These are phyloP conservation scores for Cliona cf. orientalis DNA, from an alignment of 37 sponge, comb jelly and placozoan species.

Conservation along the genomic window DNA sequence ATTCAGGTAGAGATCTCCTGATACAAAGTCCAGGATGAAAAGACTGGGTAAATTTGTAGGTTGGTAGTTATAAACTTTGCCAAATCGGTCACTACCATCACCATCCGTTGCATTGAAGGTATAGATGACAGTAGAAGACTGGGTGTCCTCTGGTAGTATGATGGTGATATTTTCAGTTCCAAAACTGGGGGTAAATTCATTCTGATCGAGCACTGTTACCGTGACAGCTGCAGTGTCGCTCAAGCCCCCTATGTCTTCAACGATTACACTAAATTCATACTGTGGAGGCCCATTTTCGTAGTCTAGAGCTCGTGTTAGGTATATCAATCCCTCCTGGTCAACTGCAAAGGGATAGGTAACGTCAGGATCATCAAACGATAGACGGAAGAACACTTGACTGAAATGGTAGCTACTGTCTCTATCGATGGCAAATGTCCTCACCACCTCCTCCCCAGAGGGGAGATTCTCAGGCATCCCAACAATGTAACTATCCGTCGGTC, in stretches of 20 bases:
- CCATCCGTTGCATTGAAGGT: slow-evolving; percentile 43
- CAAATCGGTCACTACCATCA: slow-evolving; percentile 39
- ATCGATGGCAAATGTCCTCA: slow-evolving; percentile 47
- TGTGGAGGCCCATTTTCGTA: slow-evolving; percentile 32
- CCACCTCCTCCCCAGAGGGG: background rate
- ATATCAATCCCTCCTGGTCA: slow-evolving; percentile 16
- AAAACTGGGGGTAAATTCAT: slow-evolving; percentile 41
- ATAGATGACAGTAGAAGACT: background rate
- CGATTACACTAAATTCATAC: slow-evolving; percentile 33
- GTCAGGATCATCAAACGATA: background rate
- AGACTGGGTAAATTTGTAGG: background rate
- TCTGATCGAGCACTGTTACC: slow-evolving; percentile 22
- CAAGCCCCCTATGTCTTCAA: slow-evolving; percentile 23
- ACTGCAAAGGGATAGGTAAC: slow-evolving; percentile 1
- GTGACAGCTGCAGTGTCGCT: slow-evolving; percentile 16
- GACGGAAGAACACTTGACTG: slow-evolving; percentile 8
- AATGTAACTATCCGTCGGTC: background rate
- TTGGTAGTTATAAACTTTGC: slow-evolving; percentile 3
- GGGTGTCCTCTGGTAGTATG: slow-evolving; percentile 12
- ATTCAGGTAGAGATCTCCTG: slow-evolving; percentile 23
- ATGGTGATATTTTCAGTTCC: background rate
- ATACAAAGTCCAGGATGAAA: slow-evolving; percentile 19
- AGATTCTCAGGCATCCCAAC: slow-evolving; percentile 52
- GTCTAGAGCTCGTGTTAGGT: slow-evolving; percentile 36
- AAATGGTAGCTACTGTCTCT: slow-evolving; percentile 42